phyloP scores from a whole-genome alignment of 2,888 invertebrate genomes.

The Homarus gammarus region DNA sequence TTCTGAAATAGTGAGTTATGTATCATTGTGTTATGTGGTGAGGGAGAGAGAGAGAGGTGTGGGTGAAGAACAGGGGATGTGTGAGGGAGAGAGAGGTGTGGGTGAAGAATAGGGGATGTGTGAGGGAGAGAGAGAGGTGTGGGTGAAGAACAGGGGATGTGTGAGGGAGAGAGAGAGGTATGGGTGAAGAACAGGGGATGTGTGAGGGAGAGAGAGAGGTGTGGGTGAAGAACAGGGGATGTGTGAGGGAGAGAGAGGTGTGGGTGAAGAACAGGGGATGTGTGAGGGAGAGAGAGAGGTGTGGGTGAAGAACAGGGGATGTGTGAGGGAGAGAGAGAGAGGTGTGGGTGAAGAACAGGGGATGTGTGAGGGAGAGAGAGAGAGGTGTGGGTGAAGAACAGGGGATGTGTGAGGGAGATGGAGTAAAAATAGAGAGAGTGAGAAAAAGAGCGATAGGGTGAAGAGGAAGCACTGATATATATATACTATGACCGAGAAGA shows the following conservation, averaged over 20 bases:
- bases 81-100: not conserved
- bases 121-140: not conserved
- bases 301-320: too few species aligned
- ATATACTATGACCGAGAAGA: not conserved
- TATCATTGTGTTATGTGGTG: too few species aligned
- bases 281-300: too few species aligned
- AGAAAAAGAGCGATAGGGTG: not conserved
- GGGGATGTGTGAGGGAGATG: not conserved
- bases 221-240: not conserved
- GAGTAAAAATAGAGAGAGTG: not conserved
- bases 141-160: not conserved
- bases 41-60: too few species aligned
- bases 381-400: not conserved
- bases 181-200: not conserved
- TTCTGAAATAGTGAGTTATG: too few species aligned
- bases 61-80: not conserved
- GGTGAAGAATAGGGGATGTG: not conserved
- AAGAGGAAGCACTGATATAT: not conserved
- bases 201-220: not conserved
- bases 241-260: too few species aligned
- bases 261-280: too few species aligned
- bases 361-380: too few species aligned
- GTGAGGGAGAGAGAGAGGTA: not conserved
- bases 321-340: too few species aligned
- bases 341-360: too few species aligned